Evolutionary conservation across 2,113 vertebrate species (phyloP).

Genomic region (Cryptoleucopteryx plumbea): DNA sequence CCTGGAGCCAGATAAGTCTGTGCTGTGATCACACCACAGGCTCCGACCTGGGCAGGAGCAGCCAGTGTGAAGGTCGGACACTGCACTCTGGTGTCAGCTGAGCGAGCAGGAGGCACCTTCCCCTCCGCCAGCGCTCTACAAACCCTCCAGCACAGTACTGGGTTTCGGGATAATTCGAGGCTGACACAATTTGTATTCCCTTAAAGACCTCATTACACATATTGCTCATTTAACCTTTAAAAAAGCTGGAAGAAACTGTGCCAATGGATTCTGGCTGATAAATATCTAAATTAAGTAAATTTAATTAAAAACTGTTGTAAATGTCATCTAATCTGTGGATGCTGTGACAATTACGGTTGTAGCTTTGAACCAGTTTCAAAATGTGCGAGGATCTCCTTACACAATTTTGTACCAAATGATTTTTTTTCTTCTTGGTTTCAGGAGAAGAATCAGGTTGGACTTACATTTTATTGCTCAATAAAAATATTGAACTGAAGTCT

Average conservation of each 20-base stretch:
- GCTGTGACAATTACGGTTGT: not conserved
- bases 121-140: not conserved
- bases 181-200: slow-evolving; percentile 55
- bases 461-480: not conserved
- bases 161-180: not conserved
- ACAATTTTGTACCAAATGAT: not conserved
- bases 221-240: slow-evolving; percentile 66
- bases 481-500: not conserved
- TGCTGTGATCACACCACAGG: not conserved
- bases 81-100: slow-evolving; percentile 60
- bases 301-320: slow-evolving; percentile 57
- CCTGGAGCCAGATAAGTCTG: not conserved
- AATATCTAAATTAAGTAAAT: slow-evolving; percentile 66
- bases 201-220: slow-evolving; percentile 58
- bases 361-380: slow-evolving; percentile 54
- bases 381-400: not conserved
- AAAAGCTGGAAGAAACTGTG: slow-evolving; percentile 52
- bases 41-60: not conserved
- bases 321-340: slow-evolving; percentile 52
- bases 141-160: not conserved
- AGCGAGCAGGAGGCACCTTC: not conserved
- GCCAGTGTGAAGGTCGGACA: slow-evolving; percentile 10
- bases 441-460: not conserved
- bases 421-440: not conserved
- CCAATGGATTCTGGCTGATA: slow-evolving; percentile 51